A percentile compares a stretch with the other conserved stretches of the same genome.
phyloP scores from a whole-genome alignment of 1,140 invertebrate genomes.

The Lepidostoma basale region DNA sequence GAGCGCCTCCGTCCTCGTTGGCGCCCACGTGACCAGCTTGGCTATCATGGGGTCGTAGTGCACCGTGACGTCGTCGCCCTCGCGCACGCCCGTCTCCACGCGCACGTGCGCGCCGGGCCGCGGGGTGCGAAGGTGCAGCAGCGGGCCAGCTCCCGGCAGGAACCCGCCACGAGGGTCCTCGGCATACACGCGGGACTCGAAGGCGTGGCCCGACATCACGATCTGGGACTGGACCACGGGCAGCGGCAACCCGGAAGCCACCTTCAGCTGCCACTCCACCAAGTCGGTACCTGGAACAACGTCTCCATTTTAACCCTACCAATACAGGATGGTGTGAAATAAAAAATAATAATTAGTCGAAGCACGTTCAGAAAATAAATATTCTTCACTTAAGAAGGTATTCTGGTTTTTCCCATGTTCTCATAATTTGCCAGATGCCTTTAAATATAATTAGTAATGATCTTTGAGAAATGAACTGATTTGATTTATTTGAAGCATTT shows the following conservation, averaged over 20 bases:
- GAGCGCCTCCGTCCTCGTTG: constrained; percentile 82
- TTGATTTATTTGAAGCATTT: too few species aligned
- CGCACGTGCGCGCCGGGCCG: constrained; percentile 65
- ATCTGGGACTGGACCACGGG: constrained; percentile 83
- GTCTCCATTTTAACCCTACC: too few species aligned
- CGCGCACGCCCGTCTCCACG: constrained; percentile 79
- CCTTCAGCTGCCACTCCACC: constrained; percentile 94
- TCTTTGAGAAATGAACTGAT: too few species aligned
- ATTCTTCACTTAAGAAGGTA: too few species aligned
- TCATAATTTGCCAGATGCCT: too few species aligned
- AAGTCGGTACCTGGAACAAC: constrained; percentile 80
- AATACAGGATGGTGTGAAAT: too few species aligned
- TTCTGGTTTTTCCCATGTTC: too few species aligned
- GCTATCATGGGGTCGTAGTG: constrained; percentile 99
- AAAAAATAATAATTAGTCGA: too few species aligned
- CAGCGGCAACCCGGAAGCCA: constrained; percentile 85
- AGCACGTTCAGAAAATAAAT: too few species aligned
- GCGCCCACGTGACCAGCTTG: constrained; percentile 95
- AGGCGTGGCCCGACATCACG: constrained; percentile 78
- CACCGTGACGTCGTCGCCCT: constrained; percentile 90
- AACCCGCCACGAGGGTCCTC: constrained; percentile 85
- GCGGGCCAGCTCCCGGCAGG: constrained; percentile 83
- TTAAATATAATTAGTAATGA: too few species aligned
- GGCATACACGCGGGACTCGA: constrained; percentile 96
- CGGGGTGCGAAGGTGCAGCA: constrained; percentile 78